Evolutionary conservation across 1,140 invertebrate species (phyloP), one percentile per base, ranked within the genome.

Genomic region (Neelides sp.): DNA sequence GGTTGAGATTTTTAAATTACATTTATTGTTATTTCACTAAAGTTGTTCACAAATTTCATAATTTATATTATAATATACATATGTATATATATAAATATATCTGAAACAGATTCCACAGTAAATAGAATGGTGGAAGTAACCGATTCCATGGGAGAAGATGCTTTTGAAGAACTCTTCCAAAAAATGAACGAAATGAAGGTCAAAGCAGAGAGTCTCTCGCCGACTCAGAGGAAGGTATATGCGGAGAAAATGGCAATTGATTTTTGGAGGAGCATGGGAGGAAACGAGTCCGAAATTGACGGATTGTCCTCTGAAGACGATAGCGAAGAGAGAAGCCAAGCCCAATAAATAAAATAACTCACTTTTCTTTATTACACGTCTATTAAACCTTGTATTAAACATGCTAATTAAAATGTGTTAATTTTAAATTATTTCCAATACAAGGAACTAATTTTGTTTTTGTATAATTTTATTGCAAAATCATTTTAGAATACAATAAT

Each of bases 261-360:
- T 22, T 86, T 86, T 65, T 85, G 81, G 82, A 76, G 75, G 63
- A 79, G 81, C 1, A 79, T 85, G 57, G 81, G 80, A 27, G 82
- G 81, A 34, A 77, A 82, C 68, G 75, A 79, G 37, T 76, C 81
- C 54, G 83, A 85, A 69, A 69, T 82, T 42, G 68, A 67, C 42
- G 68, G 67, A 50, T 50, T 69, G 13, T 52, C 39, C 15, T 50
- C 52, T 13, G 51, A 54, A 24, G 51, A 53, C 20, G 55, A 56
- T 27, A 35, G n/a, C n/a, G n/a, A n/a, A 34, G 30, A 34, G 30
- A n/a, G n/a, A n/a, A 34, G n/a, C 30, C 30, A 8, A 34, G n/a
- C 30, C 8, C n/a, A n/a, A n/a, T n/a, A n/a, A n/a, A n/a, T n/a
- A n/a, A n/a, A n/a, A n/a, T n/a, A n/a, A n/a, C n/a, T n/a, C n/a